Evolutionary conservation across 2,113 vertebrate genomes (phyloP).

Genomic region (Mionectes macconnelli): DNA sequence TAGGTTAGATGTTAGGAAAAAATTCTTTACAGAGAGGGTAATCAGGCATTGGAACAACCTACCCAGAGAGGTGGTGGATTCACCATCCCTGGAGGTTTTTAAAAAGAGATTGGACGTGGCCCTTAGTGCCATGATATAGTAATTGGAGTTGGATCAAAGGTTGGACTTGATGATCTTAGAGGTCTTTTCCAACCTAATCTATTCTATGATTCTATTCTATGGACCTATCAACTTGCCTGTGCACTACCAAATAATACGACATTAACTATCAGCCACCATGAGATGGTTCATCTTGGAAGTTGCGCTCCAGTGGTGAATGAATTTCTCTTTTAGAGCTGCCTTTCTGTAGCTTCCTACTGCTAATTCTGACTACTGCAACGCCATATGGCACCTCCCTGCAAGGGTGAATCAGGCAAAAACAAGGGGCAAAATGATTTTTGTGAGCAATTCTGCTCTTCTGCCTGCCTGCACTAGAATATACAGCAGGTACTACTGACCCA

Average conservation of each 20-base stretch:
- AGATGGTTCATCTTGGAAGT: neutral
- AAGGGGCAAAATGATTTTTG: neutral
- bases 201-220: no score
- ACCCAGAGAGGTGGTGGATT: no score
- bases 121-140: no score
- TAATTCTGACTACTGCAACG: neutral
- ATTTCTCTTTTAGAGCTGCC: neutral
- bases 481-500: neutral
- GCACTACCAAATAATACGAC: neutral
- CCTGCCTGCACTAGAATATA: neutral
- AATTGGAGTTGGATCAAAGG: no score
- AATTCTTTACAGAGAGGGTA: no score
- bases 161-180: no score
- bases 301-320: neutral
- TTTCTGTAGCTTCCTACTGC: neutral
- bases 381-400: neutral
- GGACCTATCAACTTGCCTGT: neutral
- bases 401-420: neutral
- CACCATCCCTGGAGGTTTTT: no score
- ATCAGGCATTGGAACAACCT: no score
- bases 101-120: no score
- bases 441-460: neutral
- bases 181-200: no score
- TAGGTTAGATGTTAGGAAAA: no score
- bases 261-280: neutral